Conservation (phyloP, 2,797 vertebrate species). For the Pseudochaenichthys georgianus region DNA sequence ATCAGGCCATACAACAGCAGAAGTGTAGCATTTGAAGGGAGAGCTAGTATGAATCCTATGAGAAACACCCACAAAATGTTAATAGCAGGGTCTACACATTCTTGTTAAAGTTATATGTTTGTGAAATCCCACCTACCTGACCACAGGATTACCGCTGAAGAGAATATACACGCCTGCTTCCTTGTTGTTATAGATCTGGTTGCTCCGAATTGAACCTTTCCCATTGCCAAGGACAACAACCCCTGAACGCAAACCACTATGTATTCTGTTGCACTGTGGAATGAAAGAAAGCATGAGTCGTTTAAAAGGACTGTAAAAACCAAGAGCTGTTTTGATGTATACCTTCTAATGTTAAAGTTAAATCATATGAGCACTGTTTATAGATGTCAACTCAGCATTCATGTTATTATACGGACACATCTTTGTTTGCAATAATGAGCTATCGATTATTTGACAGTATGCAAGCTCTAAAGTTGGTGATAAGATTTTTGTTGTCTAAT, state of each 20-base stretch:
- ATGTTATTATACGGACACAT: neutral
- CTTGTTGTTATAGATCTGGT: constrained; percentile 95
- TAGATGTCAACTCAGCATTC: neutral
- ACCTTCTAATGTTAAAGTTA: neutral
- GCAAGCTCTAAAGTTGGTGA: neutral
- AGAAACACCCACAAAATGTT: neutral
- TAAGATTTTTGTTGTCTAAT: neutral
- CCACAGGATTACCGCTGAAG: constrained; percentile 92
- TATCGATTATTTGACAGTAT: neutral
- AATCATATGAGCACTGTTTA: neutral
- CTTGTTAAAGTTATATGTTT: neutral
- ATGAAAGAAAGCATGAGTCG: constrained; percentile 17
- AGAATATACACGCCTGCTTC: constrained; percentile 96
- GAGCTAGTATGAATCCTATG: neutral
- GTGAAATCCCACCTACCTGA: constrained; percentile 84
- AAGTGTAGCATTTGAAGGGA: neutral
- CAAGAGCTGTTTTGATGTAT: neutral
- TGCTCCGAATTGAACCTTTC: constrained; percentile 93
- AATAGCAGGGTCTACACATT: neutral
- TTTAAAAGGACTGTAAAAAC: neutral
- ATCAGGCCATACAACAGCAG: neutral
- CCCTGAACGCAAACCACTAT: constrained; percentile 93
- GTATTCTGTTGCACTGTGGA: constrained; percentile 93
- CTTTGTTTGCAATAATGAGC: neutral
- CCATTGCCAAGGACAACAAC: constrained; percentile 93